Percentiles rank a stretch among this genome's conserved stretches.
Conservation (phyloP, 2,113 vertebrate species). For the Morone chrysops region DNA sequence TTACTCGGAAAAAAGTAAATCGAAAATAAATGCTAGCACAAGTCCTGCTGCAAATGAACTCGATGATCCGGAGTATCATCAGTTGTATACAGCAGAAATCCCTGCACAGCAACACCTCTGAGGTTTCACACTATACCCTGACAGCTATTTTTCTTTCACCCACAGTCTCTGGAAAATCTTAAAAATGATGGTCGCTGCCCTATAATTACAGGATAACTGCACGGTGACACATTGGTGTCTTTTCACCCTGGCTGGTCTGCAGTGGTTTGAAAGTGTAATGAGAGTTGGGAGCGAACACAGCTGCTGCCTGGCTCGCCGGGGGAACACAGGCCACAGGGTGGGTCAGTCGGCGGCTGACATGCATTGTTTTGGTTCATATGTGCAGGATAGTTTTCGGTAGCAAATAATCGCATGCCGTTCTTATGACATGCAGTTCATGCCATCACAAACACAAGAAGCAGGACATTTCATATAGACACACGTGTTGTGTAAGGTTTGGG, state of each 20-base stretch:
- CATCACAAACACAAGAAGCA: constrained; percentile 1
- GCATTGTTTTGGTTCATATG: constrained; percentile 21
- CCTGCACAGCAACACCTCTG: constrained; percentile 5
- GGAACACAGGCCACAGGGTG: constrained; percentile 28
- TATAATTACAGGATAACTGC: constrained; percentile 50
- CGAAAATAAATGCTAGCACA: background rate
- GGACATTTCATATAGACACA: background rate
- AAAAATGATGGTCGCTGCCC: background rate
- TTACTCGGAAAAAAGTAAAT: background rate
- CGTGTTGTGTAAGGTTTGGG: background rate
- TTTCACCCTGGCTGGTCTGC: constrained; percentile 56
- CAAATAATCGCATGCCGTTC: constrained; percentile 6
- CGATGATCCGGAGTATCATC: background rate
- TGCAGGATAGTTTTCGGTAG: background rate
- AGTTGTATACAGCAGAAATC: background rate
- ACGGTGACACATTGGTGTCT: constrained; percentile 44
- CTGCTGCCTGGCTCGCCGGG: constrained; percentile 43
- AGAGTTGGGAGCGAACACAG: constrained; percentile 49
- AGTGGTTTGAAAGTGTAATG: constrained; percentile 51
- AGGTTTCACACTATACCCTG: background rate
- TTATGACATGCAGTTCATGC: background rate
- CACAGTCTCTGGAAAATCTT: background rate
- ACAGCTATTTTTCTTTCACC: constrained; percentile 7
- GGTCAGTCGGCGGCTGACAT: constrained; percentile 27
- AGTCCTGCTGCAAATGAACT: background rate